Percentiles rank a stretch among this genome's conserved stretches.
Conservation (phyloP, 2,797 vertebrate genomes). For the Melanotaenia trifasciata region DNA sequence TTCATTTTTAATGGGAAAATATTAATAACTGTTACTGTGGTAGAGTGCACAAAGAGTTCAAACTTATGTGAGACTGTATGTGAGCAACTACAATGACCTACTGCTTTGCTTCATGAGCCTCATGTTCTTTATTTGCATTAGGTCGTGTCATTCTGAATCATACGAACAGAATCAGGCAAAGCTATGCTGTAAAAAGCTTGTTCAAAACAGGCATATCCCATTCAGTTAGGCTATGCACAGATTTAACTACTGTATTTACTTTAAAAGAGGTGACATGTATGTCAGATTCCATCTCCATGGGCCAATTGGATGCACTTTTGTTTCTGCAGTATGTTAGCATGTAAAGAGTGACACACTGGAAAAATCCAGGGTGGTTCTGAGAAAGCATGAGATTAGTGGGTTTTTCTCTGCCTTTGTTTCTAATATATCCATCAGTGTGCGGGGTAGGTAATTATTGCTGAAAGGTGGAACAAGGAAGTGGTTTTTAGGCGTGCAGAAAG, state of each 20-base stretch:
- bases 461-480: constrained; percentile 75
- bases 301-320: constrained; percentile 71
- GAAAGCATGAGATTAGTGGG: constrained; percentile 58
- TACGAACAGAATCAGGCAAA: constrained; percentile 82
- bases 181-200: constrained; percentile 51
- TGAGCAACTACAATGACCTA: constrained; percentile 45
- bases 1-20: constrained; percentile 56
- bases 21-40: constrained; percentile 60
- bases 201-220: constrained; percentile 71
- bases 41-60: constrained; percentile 34
- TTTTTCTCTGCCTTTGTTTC: constrained; percentile 54
- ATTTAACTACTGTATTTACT: constrained; percentile 61
- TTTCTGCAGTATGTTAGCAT: constrained; percentile 56
- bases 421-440: constrained; percentile 74
- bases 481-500: constrained; percentile 68
- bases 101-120: constrained; percentile 58
- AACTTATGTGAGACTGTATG: neutral
- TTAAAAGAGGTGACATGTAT: constrained; percentile 64
- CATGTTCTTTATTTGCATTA: constrained; percentile 50
- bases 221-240: constrained; percentile 74
- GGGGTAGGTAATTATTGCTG: constrained; percentile 70
- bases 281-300: constrained; percentile 65
- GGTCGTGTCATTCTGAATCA: constrained; percentile 77
- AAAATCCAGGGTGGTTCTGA: constrained; percentile 42
- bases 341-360: constrained; percentile 42